Evolutionary conservation across 2,797 vertebrate genomes (phyloP).

Genomic region (Fundulus diaphanus): DNA sequence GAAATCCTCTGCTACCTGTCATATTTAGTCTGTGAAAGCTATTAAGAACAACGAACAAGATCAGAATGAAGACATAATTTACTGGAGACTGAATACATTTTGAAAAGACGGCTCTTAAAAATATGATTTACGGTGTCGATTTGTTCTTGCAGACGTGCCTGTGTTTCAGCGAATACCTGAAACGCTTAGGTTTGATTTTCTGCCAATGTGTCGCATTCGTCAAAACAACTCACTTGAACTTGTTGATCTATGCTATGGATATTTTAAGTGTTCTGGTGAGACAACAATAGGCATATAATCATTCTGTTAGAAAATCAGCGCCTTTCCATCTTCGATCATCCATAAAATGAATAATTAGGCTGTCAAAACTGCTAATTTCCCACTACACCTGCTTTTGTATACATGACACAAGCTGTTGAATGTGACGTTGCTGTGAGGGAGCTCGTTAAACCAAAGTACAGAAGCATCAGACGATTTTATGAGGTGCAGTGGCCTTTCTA

Average conservation of each 20-base stretch:
- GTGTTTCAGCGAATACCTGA: neutral
- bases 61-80: constrained; percentile 21
- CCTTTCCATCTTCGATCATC: constrained; percentile 23
- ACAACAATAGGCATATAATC: constrained; percentile 18
- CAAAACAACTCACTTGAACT: constrained; percentile 3
- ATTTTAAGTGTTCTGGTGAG: neutral
- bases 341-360: constrained; percentile 34
- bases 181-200: constrained; percentile 10
- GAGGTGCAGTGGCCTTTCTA: constrained; percentile 37
- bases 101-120: constrained; percentile 27
- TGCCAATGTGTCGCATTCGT: neutral
- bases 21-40: constrained; percentile 35
- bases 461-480: constrained; percentile 22
- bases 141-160: constrained; percentile 11
- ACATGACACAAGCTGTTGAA: constrained; percentile 15
- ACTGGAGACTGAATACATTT: constrained; percentile 18
- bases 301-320: constrained; percentile 9
- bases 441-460: constrained; percentile 42
- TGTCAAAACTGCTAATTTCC: constrained; percentile 21
- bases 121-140: constrained; percentile 26
- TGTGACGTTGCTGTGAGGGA: neutral
- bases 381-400: constrained; percentile 29
- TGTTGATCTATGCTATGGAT: constrained; percentile 7
- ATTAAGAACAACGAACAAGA: constrained; percentile 25
- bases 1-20: constrained; percentile 48